These are phyloP conservation scores for Pterostichus madidus DNA, from an alignment of 2,888 invertebrate species.

Conservation along the genomic window DNA sequence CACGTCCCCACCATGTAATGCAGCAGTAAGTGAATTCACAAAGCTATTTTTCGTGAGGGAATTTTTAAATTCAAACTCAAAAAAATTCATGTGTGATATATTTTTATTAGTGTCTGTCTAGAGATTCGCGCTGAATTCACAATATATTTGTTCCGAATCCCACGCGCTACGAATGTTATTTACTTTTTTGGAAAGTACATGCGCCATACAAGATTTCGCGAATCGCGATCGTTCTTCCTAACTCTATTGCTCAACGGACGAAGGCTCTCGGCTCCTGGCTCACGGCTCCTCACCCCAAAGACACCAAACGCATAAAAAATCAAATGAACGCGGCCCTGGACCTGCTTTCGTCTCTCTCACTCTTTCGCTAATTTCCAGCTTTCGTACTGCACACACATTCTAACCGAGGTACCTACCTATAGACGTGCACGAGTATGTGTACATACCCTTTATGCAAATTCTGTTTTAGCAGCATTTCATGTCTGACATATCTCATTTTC, in stretches of 20 bases:
- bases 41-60: slow-evolving; percentile 61
- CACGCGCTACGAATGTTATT: slow-evolving; percentile 22
- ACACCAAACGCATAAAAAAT: slow-evolving; percentile 19
- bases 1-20: slow-evolving; percentile 60
- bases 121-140: slow-evolving; percentile 47
- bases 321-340: slow-evolving; percentile 6
- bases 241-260: background rate
- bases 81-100: slow-evolving; percentile 54
- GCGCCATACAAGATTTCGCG: slow-evolving; percentile 24
- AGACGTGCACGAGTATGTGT: slow-evolving; percentile 42
- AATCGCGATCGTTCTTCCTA: background rate
- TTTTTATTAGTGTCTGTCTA: slow-evolving; percentile 40
- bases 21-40: slow-evolving; percentile 65
- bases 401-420: background rate
- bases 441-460: slow-evolving; percentile 62
- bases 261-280: too few relatives aligned
- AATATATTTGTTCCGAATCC: slow-evolving; percentile 48
- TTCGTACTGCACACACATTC: background rate
- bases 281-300: too few relatives aligned
- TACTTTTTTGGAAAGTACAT: slow-evolving; percentile 48
- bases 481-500: slow-evolving; percentile 65
- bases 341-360: background rate
- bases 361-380: slow-evolving; percentile 19
- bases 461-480: slow-evolving; percentile 63
- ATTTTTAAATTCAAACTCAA: slow-evolving; percentile 57